A percentile compares a stretch with the other conserved stretches of the same genome.
phyloP scores from a whole-genome alignment of 2,113 vertebrate species.

The Morone chrysops region DNA sequence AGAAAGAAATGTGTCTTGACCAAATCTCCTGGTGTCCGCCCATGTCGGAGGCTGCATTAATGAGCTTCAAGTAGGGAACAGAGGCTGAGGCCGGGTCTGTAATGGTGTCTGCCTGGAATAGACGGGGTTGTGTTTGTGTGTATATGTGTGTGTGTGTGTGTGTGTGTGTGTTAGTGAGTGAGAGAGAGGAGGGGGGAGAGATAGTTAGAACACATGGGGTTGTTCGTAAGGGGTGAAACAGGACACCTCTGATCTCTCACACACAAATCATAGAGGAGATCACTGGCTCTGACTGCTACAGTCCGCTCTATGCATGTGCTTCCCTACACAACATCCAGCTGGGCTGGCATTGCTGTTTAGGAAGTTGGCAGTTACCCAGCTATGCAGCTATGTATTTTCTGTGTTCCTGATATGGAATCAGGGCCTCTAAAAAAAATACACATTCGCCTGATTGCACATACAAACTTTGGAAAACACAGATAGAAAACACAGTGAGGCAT shows the following conservation, averaged over 20 bases:
- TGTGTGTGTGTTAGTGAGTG: not conserved
- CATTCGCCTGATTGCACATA: constrained; percentile 39
- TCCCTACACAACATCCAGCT: constrained; percentile 57
- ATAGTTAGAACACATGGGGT: constrained; percentile 57
- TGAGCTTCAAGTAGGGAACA: constrained; percentile 82
- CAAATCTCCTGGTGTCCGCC: constrained; percentile 79
- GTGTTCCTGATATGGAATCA: constrained; percentile 39
- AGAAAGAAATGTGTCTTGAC: constrained; percentile 65
- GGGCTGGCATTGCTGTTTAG: constrained; percentile 46
- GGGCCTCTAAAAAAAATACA: constrained; percentile 31
- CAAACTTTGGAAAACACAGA: constrained; percentile 58
- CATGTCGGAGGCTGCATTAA: constrained; percentile 83
- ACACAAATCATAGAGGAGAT: constrained; percentile 60
- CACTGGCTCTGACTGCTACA: constrained; percentile 58
- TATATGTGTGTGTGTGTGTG: constrained; percentile 36
- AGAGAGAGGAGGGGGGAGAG: constrained; percentile 3
- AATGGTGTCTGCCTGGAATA: constrained; percentile 86
- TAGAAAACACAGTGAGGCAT: constrained; percentile 26
- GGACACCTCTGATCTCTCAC: constrained; percentile 76
- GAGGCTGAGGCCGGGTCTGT: constrained; percentile 71
- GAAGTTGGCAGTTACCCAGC: constrained; percentile 57
- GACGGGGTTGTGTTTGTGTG: constrained; percentile 60
- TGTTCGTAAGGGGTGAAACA: constrained; percentile 74
- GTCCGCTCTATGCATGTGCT: constrained; percentile 37
- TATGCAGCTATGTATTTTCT: constrained; percentile 46